Percentiles rank a stretch among this genome's conserved stretches.
Conservation (phyloP, 2,888 invertebrate species). For the Xylophagus ater region DNA sequence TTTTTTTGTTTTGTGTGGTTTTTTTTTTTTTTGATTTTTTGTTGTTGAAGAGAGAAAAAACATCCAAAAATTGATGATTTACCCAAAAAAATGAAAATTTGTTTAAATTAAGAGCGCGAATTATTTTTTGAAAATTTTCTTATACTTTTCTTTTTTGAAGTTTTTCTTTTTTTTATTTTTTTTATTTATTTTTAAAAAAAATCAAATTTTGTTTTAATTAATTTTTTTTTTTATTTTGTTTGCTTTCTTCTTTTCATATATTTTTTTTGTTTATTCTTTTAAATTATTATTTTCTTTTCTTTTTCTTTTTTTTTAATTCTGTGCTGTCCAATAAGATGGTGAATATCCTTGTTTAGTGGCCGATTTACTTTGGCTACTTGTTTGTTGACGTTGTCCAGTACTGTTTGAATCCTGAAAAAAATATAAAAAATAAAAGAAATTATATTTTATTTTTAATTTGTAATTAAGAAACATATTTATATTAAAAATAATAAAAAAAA, state of each 20-base stretch:
- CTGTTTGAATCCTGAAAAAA: slow-evolving; percentile 37
- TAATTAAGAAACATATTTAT: neutral
- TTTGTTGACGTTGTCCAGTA: slow-evolving; percentile 40
- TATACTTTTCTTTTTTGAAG: no score
- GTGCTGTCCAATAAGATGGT: slow-evolving; percentile 40
- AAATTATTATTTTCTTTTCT: neutral
- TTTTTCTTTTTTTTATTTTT: neutral
- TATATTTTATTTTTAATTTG: neutral
- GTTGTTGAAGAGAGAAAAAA: no score
- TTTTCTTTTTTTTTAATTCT: slow-evolving; percentile 29
- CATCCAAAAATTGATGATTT: no score
- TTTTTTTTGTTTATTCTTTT: neutral
- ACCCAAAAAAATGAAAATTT: no score
- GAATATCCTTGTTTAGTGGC: slow-evolving; percentile 39
- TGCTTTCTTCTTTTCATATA: neutral
- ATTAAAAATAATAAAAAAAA: slow-evolving; percentile 13
- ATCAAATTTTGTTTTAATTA: neutral
- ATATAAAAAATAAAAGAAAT: neutral
- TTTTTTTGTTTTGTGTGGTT: no score
- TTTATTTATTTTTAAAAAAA: neutral
- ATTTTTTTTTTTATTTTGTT: neutral
- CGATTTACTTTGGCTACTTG: slow-evolving; percentile 39
- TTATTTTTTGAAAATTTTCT: no score
- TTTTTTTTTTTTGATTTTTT: no score
- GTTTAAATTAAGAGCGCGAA: no score